phyloP scores from a whole-genome alignment of 2,113 vertebrate species.

The Enhydra lutris region DNA sequence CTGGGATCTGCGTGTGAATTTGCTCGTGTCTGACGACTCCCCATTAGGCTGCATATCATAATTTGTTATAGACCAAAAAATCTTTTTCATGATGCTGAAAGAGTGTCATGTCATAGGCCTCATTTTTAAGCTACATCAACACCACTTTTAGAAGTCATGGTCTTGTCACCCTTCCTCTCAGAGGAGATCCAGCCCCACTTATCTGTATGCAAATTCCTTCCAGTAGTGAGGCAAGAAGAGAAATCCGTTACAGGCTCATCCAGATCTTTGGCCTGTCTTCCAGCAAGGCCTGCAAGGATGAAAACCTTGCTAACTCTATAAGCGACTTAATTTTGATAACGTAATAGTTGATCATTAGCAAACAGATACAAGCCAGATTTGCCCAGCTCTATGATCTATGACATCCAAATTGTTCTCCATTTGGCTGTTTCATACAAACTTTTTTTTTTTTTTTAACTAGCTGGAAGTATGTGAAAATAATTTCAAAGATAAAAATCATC shows the following conservation, averaged over 20 bases:
- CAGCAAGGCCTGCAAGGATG: not conserved
- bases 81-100: not conserved
- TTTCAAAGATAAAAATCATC: not conserved
- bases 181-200: not conserved
- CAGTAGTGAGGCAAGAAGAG: not conserved
- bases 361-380: not conserved
- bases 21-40: accelerated
- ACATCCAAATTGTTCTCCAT: not conserved
- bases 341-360: not conserved
- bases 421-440: not conserved
- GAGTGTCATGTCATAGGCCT: not conserved
- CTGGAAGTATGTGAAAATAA: not conserved
- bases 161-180: not conserved
- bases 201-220: not conserved
- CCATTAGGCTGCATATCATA: no score
- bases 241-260: conserved; percentile 35
- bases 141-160: not conserved
- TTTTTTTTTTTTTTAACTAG: not conserved
- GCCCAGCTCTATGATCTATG: accelerated
- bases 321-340: conserved; percentile 43
- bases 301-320: conserved; percentile 17
- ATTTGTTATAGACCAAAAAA: not conserved
- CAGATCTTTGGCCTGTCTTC: conserved; percentile 2
- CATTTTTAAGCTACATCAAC: not conserved
- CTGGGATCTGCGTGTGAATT: not conserved